A percentile compares a stretch with the other conserved stretches of the same genome.
phyloP scores from a whole-genome alignment of 2,113 vertebrate genomes.

The Elaphurus davidianus region DNA sequence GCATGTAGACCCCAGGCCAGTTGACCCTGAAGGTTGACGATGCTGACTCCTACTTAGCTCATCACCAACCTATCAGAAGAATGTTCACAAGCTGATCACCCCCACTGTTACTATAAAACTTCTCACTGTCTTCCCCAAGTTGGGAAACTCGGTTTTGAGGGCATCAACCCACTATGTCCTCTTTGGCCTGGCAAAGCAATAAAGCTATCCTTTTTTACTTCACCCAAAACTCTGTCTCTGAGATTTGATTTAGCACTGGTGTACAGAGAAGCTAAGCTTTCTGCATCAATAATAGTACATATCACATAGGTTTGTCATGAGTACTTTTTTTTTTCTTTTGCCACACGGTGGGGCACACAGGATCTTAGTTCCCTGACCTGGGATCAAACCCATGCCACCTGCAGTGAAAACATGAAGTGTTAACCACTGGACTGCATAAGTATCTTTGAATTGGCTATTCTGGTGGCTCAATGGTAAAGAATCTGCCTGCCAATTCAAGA shows the following conservation, averaged over 20 bases:
- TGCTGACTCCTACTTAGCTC: neutral
- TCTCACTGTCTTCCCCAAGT: neutral
- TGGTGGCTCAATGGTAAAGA: neutral
- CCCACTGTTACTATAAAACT: neutral
- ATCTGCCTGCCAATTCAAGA: neutral
- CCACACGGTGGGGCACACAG: neutral
- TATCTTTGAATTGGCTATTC: neutral
- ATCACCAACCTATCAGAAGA: neutral
- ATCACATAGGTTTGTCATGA: neutral
- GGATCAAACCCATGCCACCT: neutral
- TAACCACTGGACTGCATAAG: neutral
- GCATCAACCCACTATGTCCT: neutral
- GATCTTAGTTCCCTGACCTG: neutral
- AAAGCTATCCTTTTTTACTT: neutral
- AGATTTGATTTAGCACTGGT: neutral
- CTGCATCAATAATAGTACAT: neutral
- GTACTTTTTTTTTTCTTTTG: neutral
- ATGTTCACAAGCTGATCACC: neutral
- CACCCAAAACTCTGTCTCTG: neutral
- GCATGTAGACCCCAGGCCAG: neutral
- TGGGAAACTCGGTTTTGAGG: neutral
- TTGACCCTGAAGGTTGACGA: neutral
- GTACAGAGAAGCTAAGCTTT: neutral
- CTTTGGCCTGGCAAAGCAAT: neutral
- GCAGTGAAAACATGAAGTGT: neutral